Evolutionary conservation across 2,113 vertebrate species (phyloP).

Genomic region (Acinonyx jubatus): DNA sequence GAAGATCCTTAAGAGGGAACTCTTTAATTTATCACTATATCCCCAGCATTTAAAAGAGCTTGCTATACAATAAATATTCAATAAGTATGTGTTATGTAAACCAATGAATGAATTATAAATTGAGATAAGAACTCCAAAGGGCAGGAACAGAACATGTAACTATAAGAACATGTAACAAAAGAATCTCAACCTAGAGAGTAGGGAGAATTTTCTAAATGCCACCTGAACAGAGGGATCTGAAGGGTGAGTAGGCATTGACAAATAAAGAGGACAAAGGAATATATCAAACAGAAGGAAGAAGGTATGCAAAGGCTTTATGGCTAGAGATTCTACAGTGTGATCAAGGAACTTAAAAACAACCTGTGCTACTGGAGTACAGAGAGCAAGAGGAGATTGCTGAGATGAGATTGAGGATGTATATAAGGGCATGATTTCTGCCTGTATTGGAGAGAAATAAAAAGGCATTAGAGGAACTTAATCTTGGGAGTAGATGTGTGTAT

Average conservation of each 20-base stretch:
- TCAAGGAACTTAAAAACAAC: background rate
- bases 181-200: background rate
- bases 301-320: background rate
- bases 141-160: background rate
- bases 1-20: background rate
- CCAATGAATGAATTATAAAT: background rate
- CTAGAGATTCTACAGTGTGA: background rate
- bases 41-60: background rate
- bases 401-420: background rate
- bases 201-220: background rate
- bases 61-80: background rate
- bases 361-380: background rate
- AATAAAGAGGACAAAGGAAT: background rate
- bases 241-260: background rate
- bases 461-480: background rate
- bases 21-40: background rate
- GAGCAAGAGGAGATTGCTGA: background rate
- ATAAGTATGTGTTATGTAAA: background rate
- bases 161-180: background rate
- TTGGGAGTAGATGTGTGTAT: background rate
- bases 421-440: background rate
- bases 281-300: background rate
- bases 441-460: background rate
- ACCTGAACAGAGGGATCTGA: background rate
- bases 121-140: background rate